Conservation (phyloP, 2,113 vertebrate genomes). For the Pelobates fuscus region DNA sequence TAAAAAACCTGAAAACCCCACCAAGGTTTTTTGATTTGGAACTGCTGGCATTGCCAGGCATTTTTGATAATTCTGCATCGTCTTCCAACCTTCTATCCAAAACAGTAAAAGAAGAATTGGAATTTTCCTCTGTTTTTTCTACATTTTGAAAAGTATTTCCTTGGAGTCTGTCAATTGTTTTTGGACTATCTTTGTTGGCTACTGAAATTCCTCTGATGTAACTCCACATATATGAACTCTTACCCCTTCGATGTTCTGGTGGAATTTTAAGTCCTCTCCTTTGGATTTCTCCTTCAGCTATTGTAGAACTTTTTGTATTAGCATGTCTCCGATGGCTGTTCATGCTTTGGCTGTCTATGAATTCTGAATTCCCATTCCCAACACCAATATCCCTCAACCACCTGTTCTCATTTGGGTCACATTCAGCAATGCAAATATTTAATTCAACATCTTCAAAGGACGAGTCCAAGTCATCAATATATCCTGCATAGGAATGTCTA, state of each 20-base stretch:
- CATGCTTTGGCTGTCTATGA: constrained; percentile 62
- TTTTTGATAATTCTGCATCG: constrained; percentile 58
- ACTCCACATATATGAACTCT: constrained; percentile 81
- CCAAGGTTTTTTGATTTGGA: constrained; percentile 76
- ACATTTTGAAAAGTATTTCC: constrained; percentile 72
- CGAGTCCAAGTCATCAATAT: constrained; percentile 78
- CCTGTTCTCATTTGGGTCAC: constrained; percentile 54
- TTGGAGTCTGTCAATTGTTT: constrained; percentile 70
- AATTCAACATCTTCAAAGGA: constrained; percentile 81
- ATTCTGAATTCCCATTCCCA: constrained; percentile 56
- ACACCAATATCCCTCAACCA: constrained; percentile 58
- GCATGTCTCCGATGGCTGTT: constrained; percentile 65
- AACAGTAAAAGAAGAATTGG: constrained; percentile 66
- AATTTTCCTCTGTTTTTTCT: constrained; percentile 65
- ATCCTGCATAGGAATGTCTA: constrained; percentile 84
- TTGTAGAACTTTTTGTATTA: constrained; percentile 65
- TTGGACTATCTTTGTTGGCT: constrained; percentile 69
- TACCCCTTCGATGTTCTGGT: constrained; percentile 66
- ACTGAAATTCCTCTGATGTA: constrained; percentile 84
- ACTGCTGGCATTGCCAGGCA: constrained; percentile 54
- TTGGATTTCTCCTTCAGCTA: constrained; percentile 64
- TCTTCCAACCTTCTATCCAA: constrained; percentile 72
- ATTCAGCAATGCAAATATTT: constrained; percentile 64
- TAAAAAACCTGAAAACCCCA: constrained; percentile 82
- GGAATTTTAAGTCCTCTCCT: constrained; percentile 65